Conservation (phyloP, 64 coral and sea anemone species). For the Pachyseris speciosa region DNA sequence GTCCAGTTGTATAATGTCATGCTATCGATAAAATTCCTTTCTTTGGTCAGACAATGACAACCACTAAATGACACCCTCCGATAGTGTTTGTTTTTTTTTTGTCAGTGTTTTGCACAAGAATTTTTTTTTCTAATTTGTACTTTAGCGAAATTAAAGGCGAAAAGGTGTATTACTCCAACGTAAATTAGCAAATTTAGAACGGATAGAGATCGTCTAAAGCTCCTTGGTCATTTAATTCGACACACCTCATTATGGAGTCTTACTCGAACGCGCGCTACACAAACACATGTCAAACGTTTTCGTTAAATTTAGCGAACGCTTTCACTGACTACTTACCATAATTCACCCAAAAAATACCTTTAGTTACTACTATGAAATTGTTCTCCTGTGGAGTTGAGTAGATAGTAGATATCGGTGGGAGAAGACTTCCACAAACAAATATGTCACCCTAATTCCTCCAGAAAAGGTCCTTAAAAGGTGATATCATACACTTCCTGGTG, state of each 20-base stretch:
- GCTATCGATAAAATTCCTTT: no score
- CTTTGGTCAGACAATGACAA: no score
- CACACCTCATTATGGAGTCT: constrained; percentile 44
- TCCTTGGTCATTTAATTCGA: background rate
- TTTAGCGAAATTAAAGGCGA: background rate
- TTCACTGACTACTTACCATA: background rate
- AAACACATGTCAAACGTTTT: background rate
- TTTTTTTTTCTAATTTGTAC: no score
- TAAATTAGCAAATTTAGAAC: background rate
- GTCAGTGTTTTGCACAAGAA: background rate
- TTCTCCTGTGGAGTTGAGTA: background rate
- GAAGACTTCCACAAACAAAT: constrained; percentile 18
- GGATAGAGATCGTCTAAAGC: background rate
- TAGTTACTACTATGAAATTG: background rate
- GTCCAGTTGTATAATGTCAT: background rate
- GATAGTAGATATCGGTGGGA: constrained; percentile 42
- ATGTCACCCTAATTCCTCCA: constrained; percentile 13
- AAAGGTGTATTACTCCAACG: background rate
- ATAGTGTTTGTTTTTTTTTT: background rate
- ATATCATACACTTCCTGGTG: background rate
- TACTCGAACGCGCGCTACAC: background rate
- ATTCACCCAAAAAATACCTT: background rate
- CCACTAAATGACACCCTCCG: background rate
- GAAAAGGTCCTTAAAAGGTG: constrained; percentile 1
- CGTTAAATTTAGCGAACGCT: background rate